phyloP scores from a whole-genome alignment of 2,797 vertebrate species.

The Hylomyscus alleni region DNA sequence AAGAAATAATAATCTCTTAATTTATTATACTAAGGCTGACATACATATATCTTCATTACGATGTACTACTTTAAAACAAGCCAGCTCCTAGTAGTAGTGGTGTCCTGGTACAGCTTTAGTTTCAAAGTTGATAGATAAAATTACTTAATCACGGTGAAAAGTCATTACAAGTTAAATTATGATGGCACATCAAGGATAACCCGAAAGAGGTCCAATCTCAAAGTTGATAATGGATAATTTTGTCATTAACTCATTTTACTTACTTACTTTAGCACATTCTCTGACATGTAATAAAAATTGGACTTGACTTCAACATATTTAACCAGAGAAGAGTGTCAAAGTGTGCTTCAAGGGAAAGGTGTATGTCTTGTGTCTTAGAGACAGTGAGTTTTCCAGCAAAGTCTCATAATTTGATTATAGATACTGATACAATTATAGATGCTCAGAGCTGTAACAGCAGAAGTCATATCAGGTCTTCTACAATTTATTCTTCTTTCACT shows the following conservation, averaged over 20 bases:
- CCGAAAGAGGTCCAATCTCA: constrained; percentile 52
- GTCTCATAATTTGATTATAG: constrained; percentile 50
- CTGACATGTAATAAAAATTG: constrained; percentile 71
- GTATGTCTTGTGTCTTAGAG: constrained; percentile 18
- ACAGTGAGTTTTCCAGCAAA: constrained; percentile 45
- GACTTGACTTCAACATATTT: constrained; percentile 62
- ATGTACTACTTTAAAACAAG: constrained; percentile 61
- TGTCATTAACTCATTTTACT: constrained; percentile 77
- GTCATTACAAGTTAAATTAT: constrained; percentile 70
- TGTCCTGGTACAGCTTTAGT: constrained; percentile 14
- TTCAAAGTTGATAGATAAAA: constrained; percentile 39
- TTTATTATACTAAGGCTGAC: not conserved
- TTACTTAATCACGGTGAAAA: constrained; percentile 68
- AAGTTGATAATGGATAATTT: constrained; percentile 80
- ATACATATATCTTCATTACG: constrained; percentile 33
- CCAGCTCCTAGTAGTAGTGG: not conserved
- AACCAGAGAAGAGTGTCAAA: constrained; percentile 54
- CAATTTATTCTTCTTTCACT: constrained; percentile 10
- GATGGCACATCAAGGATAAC: constrained; percentile 16
- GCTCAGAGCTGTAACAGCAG: not conserved
- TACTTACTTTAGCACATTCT: constrained; percentile 69
- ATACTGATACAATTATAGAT: constrained; percentile 52
- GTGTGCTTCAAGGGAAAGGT: not conserved
- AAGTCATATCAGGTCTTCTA: not conserved
- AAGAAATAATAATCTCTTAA: not conserved